Percentiles rank a stretch among this genome's conserved stretches.
Evolutionary conservation across 2,113 vertebrate genomes (phyloP).

Genomic region (Chloebia gouldiae): DNA sequence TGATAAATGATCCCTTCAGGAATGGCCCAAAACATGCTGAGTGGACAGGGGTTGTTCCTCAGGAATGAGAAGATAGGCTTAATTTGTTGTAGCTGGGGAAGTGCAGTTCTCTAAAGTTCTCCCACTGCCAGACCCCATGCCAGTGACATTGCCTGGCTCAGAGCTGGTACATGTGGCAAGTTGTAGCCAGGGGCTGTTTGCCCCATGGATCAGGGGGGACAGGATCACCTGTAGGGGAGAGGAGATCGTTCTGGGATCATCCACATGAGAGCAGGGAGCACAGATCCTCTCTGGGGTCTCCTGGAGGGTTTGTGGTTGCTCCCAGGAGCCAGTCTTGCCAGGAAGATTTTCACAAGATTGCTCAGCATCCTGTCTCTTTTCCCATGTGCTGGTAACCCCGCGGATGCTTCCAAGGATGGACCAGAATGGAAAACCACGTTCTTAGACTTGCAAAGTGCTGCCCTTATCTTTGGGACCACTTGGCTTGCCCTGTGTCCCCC

Average conservation of each 20-base stretch:
- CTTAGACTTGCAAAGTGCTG: accelerated
- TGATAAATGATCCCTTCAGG: not conserved
- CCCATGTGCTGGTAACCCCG: not conserved
- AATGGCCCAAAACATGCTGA: accelerated
- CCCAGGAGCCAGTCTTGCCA: not conserved
- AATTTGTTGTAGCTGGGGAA: accelerated
- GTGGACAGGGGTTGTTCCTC: not conserved
- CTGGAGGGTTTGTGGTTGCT: accelerated
- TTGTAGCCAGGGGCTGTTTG: not conserved
- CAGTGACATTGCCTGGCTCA: accelerated
- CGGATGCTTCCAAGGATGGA: not conserved
- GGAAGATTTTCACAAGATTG: not conserved
- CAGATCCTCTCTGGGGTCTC: not conserved
- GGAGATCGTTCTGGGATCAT: not conserved
- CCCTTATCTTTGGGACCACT: accelerated
- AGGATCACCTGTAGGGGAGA: not conserved
- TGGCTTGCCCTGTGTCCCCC: not conserved
- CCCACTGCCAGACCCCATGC: accelerated
- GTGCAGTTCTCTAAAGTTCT: not conserved
- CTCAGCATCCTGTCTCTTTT: not conserved
- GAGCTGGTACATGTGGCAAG: not conserved
- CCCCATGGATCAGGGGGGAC: accelerated
- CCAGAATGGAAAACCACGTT: not conserved
- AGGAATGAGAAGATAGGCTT: not conserved
- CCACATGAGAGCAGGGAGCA: not conserved